Percentiles rank a stretch among this genome's conserved stretches.
These are phyloP conservation scores for Microtus oregoni DNA, from an alignment of 2,113 vertebrate species.

Conservation along the genomic window DNA sequence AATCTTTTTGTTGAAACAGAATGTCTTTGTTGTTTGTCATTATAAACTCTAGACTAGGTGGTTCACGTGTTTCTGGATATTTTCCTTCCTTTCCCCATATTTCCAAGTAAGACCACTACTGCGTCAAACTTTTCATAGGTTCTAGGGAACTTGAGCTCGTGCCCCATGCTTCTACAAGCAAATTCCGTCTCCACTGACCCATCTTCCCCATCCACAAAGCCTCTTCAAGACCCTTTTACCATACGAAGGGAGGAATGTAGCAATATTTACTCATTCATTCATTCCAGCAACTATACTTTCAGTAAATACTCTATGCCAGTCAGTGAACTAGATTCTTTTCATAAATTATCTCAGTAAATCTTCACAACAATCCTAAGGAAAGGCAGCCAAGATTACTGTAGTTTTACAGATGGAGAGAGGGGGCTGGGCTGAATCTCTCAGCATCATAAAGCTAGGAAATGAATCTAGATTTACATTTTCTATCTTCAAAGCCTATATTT, in stretches of 20 bases:
- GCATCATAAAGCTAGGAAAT: constrained; percentile 22
- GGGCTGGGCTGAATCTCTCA: constrained; percentile 27
- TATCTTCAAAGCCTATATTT: constrained; percentile 1
- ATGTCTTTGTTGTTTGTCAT: background rate
- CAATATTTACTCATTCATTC: background rate
- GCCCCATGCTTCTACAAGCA: background rate
- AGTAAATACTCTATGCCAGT: background rate
- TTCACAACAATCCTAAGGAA: constrained; percentile 3
- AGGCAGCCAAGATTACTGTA: background rate
- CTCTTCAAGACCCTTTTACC: constrained; percentile 31
- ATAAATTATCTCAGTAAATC: constrained; percentile 51
- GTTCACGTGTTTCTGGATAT: background rate
- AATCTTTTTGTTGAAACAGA: background rate
- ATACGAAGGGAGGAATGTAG: background rate
- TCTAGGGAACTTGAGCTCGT: background rate
- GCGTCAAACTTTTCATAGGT: background rate
- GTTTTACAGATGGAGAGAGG: constrained; percentile 22
- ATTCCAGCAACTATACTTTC: background rate
- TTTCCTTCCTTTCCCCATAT: background rate
- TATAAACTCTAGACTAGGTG: background rate
- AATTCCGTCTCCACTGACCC: background rate
- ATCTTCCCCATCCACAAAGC: background rate
- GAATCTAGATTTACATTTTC: constrained; percentile 37
- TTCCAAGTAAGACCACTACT: background rate
- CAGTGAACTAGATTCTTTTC: constrained; percentile 37